Evolutionary conservation across 2,888 invertebrate species (phyloP), one percentile per base, ranked within the genome.

Genomic region (Tholera decimalis): DNA sequence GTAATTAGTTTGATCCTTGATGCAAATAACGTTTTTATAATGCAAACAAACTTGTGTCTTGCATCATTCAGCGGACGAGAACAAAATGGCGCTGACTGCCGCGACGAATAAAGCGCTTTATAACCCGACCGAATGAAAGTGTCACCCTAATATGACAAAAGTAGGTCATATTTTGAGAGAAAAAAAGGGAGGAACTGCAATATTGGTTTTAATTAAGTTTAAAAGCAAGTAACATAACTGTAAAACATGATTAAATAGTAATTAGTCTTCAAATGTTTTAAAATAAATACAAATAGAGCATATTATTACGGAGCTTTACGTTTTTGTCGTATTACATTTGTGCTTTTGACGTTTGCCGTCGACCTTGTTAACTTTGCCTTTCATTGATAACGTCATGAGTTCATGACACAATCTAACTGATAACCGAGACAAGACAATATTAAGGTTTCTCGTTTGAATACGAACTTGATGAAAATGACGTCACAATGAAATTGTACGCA

Each of bases 11-110:
- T 9, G 50, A 61, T 65, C 47, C 46, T 63, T 57, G 61, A 26
- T 46, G 39, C 22, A 55, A 59, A 39, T 61, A 58, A 49, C 53
- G 59, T 65, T 39, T 49, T 15, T 46, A 46, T 0, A 53, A 68
- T 71, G 87, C 83, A 91, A 91, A 88, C 81, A 83, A 81, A 80
- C 66, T 61, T 39, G 73, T 76, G 74, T 83, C 89, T 94, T 94
- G 91, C 93, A 92, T 94, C 94, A 94, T 88, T 90, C 91, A 93
- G 93, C 94, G 87, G 82, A 83, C 85, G 77, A 83, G 75, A 83
- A 93, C 95, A 95, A 95, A 94, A 95, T 95, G 95, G 95, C 95
- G 95, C 92, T 94, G 90, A 85, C 83, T 85, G 73, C 75, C 81
- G 83, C 83, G 84, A 80, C 80, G 85, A 84, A 83, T 89, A 93